A percentile compares a stretch with the other conserved stretches of the same genome.
Conservation (phyloP, 2,888 invertebrate species). For the Conus canariensis region DNA sequence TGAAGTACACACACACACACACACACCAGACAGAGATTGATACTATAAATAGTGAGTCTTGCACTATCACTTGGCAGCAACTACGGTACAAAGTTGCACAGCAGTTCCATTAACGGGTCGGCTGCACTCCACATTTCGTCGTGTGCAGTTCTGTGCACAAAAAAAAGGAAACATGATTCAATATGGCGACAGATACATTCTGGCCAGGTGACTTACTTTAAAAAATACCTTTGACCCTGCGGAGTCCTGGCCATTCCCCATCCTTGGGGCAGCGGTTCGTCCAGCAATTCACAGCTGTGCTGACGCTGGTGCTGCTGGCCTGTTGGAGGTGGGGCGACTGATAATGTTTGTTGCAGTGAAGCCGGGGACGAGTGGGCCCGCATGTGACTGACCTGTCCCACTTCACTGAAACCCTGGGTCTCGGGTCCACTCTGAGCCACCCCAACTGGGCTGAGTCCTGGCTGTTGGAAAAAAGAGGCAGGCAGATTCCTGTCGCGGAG, state of each 20-base stretch:
- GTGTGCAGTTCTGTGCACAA: background rate
- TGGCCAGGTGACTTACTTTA: slow-evolving; percentile 72
- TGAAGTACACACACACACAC: no score
- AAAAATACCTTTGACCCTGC: slow-evolving; percentile 79
- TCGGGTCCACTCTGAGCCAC: slow-evolving; percentile 91
- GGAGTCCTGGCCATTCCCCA: slow-evolving; percentile 79
- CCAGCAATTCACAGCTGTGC: slow-evolving; percentile 76
- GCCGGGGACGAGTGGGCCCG: slow-evolving; percentile 98
- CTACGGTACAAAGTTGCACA: no score
- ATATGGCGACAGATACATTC: slow-evolving; percentile 45
- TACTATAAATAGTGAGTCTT: no score
- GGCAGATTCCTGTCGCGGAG: slow-evolving; percentile 97
- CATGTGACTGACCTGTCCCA: slow-evolving; percentile 87
- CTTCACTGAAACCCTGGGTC: slow-evolving; percentile 87
- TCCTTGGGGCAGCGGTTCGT: slow-evolving; percentile 78
- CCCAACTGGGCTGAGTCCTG: slow-evolving; percentile 86
- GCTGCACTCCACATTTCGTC: background rate
- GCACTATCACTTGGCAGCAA: no score
- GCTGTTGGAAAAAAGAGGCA: slow-evolving; percentile 96
- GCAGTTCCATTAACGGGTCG: no score
- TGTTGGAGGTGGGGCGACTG: slow-evolving; percentile 79
- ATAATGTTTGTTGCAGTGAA: slow-evolving; percentile 91
- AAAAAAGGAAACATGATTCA: background rate
- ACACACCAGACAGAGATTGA: no score
- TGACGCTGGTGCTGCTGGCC: slow-evolving; percentile 80